Percentiles rank a stretch among this genome's conserved stretches.
These are phyloP conservation scores for Polietes domitor DNA, from an alignment of 2,888 invertebrate species.

Conservation along the genomic window DNA sequence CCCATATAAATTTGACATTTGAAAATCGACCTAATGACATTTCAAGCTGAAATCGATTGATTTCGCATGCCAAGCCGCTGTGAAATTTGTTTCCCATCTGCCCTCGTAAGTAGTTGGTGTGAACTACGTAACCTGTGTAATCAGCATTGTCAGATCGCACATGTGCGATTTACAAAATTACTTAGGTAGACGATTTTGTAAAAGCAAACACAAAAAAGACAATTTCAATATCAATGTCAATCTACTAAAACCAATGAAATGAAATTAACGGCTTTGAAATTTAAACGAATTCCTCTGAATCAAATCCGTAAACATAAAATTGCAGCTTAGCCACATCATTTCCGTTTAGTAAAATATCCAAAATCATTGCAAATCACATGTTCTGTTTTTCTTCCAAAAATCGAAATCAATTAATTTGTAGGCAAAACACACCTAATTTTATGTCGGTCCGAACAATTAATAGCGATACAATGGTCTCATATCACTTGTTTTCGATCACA, in stretches of 20 bases:
- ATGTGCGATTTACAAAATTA: too few relatives aligned
- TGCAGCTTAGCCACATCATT: not conserved
- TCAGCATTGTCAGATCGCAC: too few relatives aligned
- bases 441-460: conserved; percentile 28
- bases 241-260: not conserved
- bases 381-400: not conserved
- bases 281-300: not conserved
- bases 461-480: not conserved
- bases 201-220: not conserved
- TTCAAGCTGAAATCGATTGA: too few relatives aligned
- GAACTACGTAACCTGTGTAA: too few relatives aligned
- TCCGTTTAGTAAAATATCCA: not conserved
- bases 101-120: too few relatives aligned
- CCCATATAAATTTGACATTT: too few relatives aligned
- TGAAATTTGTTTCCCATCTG: too few relatives aligned
- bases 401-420: conserved; percentile 30
- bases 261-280: not conserved
- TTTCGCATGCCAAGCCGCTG: too few relatives aligned
- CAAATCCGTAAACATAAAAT: too few relatives aligned
- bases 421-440: conserved; percentile 35
- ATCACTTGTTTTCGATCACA: conserved; percentile 1
- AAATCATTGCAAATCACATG: conserved; percentile 16
- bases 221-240: not conserved
- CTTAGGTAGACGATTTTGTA: too few relatives aligned
- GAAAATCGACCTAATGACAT: too few relatives aligned